These are phyloP conservation scores for Norana najaformis DNA, from an alignment of 2,888 invertebrate genomes.

Conservation along the genomic window DNA sequence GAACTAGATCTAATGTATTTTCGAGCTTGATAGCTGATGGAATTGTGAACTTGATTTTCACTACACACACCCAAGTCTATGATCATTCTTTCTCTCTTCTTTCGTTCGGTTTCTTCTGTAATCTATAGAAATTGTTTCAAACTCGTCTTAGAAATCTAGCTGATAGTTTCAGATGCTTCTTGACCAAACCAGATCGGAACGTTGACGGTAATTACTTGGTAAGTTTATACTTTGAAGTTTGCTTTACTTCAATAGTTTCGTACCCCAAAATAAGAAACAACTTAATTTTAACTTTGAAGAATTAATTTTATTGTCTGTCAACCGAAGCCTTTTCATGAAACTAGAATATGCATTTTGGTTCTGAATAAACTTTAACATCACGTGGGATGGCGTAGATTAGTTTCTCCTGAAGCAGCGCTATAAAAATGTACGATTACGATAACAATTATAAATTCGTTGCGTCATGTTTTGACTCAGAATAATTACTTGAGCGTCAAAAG, in stretches of 20 bases:
- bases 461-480: neutral
- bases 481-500: neutral
- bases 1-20: neutral
- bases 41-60: neutral
- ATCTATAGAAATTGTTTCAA: neutral
- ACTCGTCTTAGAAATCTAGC: slow-evolving; percentile 13
- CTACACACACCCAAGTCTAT: neutral
- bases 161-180: neutral
- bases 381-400: no score
- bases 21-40: neutral
- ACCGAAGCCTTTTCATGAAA: neutral
- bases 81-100: neutral
- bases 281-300: neutral
- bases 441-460: neutral
- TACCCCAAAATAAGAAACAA: neutral
- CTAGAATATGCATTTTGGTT: neutral
- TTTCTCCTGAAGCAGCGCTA: neutral
- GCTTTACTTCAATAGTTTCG: neutral
- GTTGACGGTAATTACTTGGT: neutral
- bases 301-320: neutral
- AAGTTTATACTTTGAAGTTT: neutral
- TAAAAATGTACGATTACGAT: neutral
- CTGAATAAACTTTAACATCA: neutral
- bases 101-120: neutral
- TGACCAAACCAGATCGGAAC: neutral